Conservation (phyloP, 2,888 invertebrate genomes). For the Erebia aethiops region DNA sequence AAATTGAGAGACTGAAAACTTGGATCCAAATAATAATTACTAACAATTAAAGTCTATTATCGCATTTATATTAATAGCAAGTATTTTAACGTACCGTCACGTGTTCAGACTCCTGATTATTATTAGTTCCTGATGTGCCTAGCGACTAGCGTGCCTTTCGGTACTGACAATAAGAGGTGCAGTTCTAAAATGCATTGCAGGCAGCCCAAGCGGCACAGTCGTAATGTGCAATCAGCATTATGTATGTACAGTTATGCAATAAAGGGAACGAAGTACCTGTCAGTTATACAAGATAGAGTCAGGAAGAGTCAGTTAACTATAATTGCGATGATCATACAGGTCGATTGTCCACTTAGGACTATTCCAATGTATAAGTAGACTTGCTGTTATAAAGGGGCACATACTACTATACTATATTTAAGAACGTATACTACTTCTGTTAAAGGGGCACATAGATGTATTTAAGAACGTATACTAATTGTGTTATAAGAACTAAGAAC, state of each 20-base stretch:
- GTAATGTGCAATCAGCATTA: not conserved
- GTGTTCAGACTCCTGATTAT: too few species aligned
- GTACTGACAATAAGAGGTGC: too few species aligned
- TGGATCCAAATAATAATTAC: not conserved
- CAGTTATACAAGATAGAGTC: conserved; percentile 10
- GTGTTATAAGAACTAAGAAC: too few species aligned
- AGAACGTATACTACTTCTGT: too few species aligned
- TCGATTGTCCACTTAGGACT: conserved; percentile 28
- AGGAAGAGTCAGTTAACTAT: conserved; percentile 35
- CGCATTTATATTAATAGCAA: not conserved
- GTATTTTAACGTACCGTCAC: not conserved
- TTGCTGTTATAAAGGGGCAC: not conserved
- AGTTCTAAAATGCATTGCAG: too few species aligned
- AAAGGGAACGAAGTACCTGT: not conserved
- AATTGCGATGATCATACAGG: conserved; percentile 28
- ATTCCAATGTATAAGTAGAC: conserved; percentile 22
- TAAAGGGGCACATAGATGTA: not conserved
- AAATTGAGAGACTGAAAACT: not conserved
- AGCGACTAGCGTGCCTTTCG: too few species aligned
- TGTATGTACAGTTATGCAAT: not conserved
- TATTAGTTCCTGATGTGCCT: too few species aligned
- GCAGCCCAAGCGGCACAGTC: too few species aligned
- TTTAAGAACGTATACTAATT: too few species aligned
- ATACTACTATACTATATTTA: too few species aligned
- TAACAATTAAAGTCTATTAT: not conserved